Conservation (phyloP, 2,888 invertebrate species). For the Dynastes maya region DNA sequence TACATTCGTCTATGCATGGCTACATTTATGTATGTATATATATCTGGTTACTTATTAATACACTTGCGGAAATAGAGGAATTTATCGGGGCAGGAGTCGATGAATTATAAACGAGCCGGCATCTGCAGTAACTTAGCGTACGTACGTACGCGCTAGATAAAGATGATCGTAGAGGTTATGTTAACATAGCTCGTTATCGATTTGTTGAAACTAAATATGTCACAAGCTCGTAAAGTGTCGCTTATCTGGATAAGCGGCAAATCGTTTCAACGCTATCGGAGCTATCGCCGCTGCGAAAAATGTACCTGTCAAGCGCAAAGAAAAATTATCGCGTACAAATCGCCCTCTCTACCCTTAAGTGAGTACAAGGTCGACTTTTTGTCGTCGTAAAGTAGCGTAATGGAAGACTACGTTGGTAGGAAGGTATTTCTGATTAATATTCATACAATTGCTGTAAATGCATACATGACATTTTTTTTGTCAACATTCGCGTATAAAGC, state of each 20-base stretch:
- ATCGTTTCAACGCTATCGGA: conserved; percentile 25
- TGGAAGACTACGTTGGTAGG: neutral
- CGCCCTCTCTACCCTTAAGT: conserved; percentile 11
- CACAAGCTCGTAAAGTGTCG: conserved; percentile 22
- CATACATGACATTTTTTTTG: too few species aligned
- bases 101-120: neutral
- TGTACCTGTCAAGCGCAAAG: conserved; percentile 11
- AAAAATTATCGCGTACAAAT: conserved; percentile 19
- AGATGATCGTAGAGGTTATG: conserved; percentile 10
- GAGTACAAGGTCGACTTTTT: neutral
- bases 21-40: neutral
- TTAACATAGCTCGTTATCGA: conserved; percentile 15
- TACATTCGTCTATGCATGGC: neutral
- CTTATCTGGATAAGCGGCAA: conserved; percentile 23
- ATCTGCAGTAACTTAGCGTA: neutral
- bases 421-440: too few species aligned
- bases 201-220: conserved; percentile 27
- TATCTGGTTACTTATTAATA: neutral
- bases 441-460: too few species aligned
- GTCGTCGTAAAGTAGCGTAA: neutral
- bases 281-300: conserved; percentile 17
- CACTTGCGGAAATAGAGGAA: neutral
- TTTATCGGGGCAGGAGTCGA: neutral
- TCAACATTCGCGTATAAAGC: too few species aligned
- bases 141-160: conserved; percentile 10